phyloP scores from a whole-genome alignment of 1,140 invertebrate genomes.

The Gryllus bimaculatus region DNA sequence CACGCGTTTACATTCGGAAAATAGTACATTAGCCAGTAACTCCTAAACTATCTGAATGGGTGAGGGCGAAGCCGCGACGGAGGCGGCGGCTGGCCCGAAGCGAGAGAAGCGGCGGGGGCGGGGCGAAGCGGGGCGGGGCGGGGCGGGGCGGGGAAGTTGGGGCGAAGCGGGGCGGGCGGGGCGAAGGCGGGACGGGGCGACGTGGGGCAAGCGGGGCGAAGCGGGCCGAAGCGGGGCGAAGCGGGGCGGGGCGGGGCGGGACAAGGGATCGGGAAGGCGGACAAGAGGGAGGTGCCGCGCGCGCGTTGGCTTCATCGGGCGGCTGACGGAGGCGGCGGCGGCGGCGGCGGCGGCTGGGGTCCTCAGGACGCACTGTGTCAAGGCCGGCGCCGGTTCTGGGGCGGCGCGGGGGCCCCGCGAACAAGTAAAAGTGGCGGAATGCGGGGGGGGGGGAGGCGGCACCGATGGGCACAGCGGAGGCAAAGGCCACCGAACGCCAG shows the following conservation, averaged over 20 bases:
- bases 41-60: too few species aligned
- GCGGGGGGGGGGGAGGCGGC: not conserved
- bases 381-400: not conserved
- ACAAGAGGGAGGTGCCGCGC: too few species aligned
- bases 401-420: not conserved
- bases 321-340: too few species aligned
- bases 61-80: too few species aligned
- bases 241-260: too few species aligned
- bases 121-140: not conserved
- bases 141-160: too few species aligned
- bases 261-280: not conserved
- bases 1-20: too few species aligned
- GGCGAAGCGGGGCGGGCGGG: not conserved
- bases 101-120: too few species aligned
- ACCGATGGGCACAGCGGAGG: not conserved
- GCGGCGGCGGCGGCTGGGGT: not conserved
- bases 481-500: too few species aligned
- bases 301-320: not conserved
- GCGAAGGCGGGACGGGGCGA: not conserved
- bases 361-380: slow-evolving; percentile 2
- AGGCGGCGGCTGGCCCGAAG: too few species aligned
- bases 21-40: too few species aligned
- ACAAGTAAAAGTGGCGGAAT: not conserved
- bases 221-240: not conserved
- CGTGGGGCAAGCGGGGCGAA: too few species aligned